Percentiles rank a stretch among this genome's conserved stretches.
Conservation (phyloP, 2,113 vertebrate genomes). For the Murina feae region DNA sequence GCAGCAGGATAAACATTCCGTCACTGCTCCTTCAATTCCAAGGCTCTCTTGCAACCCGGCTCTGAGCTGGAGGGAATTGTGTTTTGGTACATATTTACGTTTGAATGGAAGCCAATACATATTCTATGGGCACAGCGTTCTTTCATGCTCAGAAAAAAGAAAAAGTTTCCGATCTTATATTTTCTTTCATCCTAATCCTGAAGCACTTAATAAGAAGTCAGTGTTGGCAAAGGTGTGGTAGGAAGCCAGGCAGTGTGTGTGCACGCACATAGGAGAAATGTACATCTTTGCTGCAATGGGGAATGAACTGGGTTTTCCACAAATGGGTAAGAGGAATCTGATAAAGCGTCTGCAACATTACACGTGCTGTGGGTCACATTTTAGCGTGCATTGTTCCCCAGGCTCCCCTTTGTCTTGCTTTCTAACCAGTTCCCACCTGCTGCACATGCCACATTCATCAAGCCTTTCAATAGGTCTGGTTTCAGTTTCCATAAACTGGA, state of each 20-base stretch:
- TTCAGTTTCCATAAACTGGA: not conserved
- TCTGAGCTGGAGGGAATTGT: conserved; percentile 45
- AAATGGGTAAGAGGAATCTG: not conserved
- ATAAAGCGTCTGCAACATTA: fast-evolving
- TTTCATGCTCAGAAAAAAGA: conserved; percentile 39
- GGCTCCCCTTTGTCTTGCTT: not conserved
- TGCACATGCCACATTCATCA: not conserved
- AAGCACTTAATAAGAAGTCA: conserved; percentile 48
- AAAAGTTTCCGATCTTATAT: conserved; percentile 21
- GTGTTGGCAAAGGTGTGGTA: not conserved
- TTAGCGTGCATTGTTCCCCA: not conserved
- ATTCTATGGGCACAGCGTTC: conserved; percentile 31
- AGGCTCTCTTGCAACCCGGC: not conserved
- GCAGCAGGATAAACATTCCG: conserved; percentile 44
- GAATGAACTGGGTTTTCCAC: not conserved
- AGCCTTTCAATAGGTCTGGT: not conserved
- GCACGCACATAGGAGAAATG: not conserved
- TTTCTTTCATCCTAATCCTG: conserved; percentile 56
- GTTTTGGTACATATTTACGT: conserved; percentile 40
- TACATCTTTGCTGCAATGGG: fast-evolving
- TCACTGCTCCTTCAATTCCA: conserved; percentile 9
- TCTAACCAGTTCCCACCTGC: not conserved
- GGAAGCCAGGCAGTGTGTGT: not conserved
- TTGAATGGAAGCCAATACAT: conserved; percentile 52
- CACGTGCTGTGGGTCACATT: not conserved